Percentiles rank a stretch among this genome's conserved stretches.
Conservation (phyloP, 2,888 invertebrate species). For the Trissolcus brochymenae region DNA sequence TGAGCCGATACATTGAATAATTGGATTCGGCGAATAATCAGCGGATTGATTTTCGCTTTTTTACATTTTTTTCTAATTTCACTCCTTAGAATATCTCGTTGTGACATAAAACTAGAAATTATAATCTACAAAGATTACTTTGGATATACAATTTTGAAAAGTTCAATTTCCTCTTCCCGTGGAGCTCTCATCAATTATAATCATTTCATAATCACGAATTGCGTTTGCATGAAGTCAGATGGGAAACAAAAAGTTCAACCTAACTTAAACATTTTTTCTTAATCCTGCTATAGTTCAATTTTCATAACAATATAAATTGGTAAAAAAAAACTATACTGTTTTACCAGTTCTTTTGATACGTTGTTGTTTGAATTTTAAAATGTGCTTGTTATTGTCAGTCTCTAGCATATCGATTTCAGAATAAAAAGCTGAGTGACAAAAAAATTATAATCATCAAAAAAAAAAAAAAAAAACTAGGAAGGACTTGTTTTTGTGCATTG, state of each 20-base stretch:
- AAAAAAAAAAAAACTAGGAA: conserved; percentile 30
- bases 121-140: too few relatives aligned
- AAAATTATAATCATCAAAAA: neutral
- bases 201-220: too few relatives aligned
- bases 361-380: neutral
- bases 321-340: neutral
- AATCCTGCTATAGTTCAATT: too few relatives aligned
- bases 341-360: neutral
- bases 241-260: too few relatives aligned
- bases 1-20: too few relatives aligned
- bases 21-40: too few relatives aligned
- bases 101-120: neutral
- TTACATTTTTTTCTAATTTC: too few relatives aligned
- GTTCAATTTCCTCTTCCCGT: conserved; percentile 6
- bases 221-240: too few relatives aligned
- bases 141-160: too few relatives aligned
- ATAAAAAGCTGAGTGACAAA: neutral
- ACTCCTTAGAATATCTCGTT: too few relatives aligned
- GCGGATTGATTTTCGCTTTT: too few relatives aligned
- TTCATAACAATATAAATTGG: neutral
- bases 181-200: neutral
- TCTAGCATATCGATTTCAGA: neutral
- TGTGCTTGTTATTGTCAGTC: neutral
- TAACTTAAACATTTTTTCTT: too few relatives aligned
- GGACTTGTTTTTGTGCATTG: conserved; percentile 32